Percentiles rank a stretch among this genome's conserved stretches.
Conservation (phyloP, 2,888 invertebrate genomes). For the Rhamnusium bicolor region DNA sequence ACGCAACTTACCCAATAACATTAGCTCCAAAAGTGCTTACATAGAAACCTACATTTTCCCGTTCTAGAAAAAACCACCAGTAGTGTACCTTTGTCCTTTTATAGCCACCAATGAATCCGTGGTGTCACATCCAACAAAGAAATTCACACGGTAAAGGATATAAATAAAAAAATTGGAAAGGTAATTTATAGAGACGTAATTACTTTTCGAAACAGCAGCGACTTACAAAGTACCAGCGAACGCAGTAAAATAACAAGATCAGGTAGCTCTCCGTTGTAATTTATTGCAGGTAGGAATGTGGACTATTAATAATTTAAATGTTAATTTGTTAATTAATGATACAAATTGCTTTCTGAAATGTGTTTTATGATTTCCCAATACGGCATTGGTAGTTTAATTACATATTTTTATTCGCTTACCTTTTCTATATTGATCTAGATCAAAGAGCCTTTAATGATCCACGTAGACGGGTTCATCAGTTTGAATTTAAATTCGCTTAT, state of each 20-base stretch:
- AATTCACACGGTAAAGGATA: conserved; percentile 44
- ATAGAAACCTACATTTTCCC: background rate
- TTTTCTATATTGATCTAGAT: conserved; percentile 60
- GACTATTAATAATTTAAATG: conserved; percentile 72
- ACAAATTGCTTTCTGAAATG: conserved; percentile 72
- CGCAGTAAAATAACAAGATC: conserved; percentile 56
- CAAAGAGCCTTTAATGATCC: conserved; percentile 56
- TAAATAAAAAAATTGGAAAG: conserved; percentile 42
- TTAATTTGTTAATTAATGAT: conserved; percentile 73
- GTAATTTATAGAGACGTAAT: conserved; percentile 59
- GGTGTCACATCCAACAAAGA: conserved; percentile 43
- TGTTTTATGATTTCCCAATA: conserved; percentile 68
- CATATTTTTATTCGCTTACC: conserved; percentile 54
- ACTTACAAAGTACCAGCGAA: conserved; percentile 43
- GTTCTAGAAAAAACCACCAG: background rate
- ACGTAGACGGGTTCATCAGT: conserved; percentile 49
- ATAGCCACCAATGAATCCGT: conserved; percentile 13
- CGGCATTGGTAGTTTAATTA: conserved; percentile 58
- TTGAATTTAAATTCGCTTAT: conserved; percentile 63
- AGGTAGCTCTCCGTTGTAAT: conserved; percentile 61
- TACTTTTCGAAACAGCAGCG: conserved; percentile 54
- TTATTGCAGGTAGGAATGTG: conserved; percentile 66
- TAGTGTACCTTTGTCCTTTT: conserved; percentile 5
- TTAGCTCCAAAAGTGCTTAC: background rate
- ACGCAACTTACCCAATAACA: background rate